Evolutionary conservation across 2,888 invertebrate species (phyloP).

Genomic region (Tholera decimalis): DNA sequence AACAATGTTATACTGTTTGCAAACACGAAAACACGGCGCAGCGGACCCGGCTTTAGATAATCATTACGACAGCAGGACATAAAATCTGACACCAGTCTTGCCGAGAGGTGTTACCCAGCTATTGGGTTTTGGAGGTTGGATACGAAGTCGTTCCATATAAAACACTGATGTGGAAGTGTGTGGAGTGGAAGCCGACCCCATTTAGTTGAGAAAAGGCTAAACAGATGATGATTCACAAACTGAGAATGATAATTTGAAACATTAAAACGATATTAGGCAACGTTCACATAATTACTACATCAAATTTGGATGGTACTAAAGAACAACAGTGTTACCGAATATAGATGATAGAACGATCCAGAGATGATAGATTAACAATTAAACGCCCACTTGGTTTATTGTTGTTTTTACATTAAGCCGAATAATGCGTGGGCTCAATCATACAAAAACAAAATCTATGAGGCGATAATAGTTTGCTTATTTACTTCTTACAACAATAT

Average conservation of each 20-base stretch:
- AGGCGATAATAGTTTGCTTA: background rate
- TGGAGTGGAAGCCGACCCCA: too few relatives aligned
- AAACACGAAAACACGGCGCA: too few relatives aligned
- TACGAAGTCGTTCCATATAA: too few relatives aligned
- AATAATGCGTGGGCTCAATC: constrained; percentile 1
- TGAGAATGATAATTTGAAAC: background rate
- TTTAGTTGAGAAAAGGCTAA: too few relatives aligned
- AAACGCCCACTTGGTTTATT: constrained; percentile 13
- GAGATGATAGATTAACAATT: constrained; percentile 16
- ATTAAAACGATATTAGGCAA: background rate
- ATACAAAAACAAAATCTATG: background rate
- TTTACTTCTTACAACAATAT: background rate
- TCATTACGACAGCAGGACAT: too few relatives aligned
- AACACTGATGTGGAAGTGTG: too few relatives aligned
- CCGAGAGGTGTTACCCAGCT: too few relatives aligned
- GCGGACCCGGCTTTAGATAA: too few relatives aligned
- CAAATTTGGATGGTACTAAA: background rate
- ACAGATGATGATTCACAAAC: too few relatives aligned
- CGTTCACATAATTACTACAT: background rate
- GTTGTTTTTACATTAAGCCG: background rate
- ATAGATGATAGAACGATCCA: background rate
- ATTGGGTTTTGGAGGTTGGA: too few relatives aligned
- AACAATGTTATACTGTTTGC: too few relatives aligned
- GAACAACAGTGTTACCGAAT: background rate
- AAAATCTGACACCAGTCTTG: too few relatives aligned